Evolutionary conservation across 2,113 vertebrate genomes (phyloP).

Genomic region (Conger conger): DNA sequence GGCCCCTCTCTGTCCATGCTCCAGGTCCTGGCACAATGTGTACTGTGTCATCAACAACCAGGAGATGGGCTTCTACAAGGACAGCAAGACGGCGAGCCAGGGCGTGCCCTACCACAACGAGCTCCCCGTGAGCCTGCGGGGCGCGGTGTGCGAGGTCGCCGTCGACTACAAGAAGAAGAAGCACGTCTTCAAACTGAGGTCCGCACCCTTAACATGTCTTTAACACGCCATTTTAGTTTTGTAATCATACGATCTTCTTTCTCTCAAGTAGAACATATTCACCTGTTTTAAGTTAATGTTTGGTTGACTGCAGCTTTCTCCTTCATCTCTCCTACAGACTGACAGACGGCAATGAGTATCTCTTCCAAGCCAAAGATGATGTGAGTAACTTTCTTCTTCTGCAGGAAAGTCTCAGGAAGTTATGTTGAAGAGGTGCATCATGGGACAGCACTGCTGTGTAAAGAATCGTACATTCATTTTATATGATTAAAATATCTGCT

Average conservation of each 20-base stretch:
- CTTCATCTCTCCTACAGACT: slow-evolving; percentile 70
- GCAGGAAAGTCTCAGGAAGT: background rate
- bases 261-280: no score
- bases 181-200: slow-evolving; percentile 97
- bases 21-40: slow-evolving; percentile 95
- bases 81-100: slow-evolving; percentile 83
- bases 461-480: no score
- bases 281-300: background rate
- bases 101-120: slow-evolving; percentile 89
- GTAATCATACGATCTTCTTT: no score
- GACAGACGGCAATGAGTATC: slow-evolving; percentile 92
- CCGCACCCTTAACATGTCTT: no score
- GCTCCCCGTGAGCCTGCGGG: slow-evolving; percentile 81
- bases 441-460: no score
- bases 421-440: no score
- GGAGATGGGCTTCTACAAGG: slow-evolving; percentile 95
- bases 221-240: no score
- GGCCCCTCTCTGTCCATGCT: background rate
- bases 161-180: slow-evolving; percentile 97
- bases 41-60: slow-evolving; percentile 91
- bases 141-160: slow-evolving; percentile 85
- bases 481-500: no score
- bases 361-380: slow-evolving; percentile 99
- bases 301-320: background rate
- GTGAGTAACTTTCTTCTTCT: slow-evolving; percentile 70